Conservation (phyloP, 2,888 invertebrate genomes). For the Papilio protenor region DNA sequence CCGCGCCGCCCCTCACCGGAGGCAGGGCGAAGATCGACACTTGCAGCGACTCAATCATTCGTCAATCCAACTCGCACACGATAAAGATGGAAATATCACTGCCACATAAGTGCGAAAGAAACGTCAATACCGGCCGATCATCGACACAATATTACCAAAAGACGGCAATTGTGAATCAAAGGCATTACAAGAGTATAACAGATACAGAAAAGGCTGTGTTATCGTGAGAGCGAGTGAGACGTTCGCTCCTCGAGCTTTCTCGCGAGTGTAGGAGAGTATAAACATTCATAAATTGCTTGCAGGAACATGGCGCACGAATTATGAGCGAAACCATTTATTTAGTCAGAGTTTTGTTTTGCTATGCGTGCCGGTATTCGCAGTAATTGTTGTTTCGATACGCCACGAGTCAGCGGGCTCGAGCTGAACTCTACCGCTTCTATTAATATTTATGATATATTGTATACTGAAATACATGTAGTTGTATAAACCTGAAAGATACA, state of each 20-base stretch:
- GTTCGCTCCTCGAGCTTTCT: conserved; percentile 56
- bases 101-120: conserved; percentile 64
- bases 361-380: conserved; percentile 62
- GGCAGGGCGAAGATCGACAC: conserved; percentile 71
- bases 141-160: conserved; percentile 69
- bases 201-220: conserved; percentile 56
- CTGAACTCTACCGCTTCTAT: conserved; percentile 52
- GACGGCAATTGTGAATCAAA: conserved; percentile 65
- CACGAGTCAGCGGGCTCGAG: conserved; percentile 55
- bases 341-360: conserved; percentile 67
- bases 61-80: conserved; percentile 70
- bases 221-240: conserved; percentile 65
- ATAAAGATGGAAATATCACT: conserved; percentile 69
- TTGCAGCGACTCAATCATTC: conserved; percentile 75
- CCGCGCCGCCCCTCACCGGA: conserved; percentile 60
- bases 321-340: conserved; percentile 68
- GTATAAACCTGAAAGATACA: conserved; percentile 18
- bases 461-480: conserved; percentile 45
- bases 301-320: conserved; percentile 66
- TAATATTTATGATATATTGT: conserved; percentile 56
- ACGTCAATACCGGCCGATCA: conserved; percentile 64
- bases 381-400: conserved; percentile 74
- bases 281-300: conserved; percentile 52
- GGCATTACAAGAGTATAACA: conserved; percentile 51
- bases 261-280: conserved; percentile 41